Conservation (phyloP, 1,140 invertebrate genomes). For the Papilio polytes region DNA sequence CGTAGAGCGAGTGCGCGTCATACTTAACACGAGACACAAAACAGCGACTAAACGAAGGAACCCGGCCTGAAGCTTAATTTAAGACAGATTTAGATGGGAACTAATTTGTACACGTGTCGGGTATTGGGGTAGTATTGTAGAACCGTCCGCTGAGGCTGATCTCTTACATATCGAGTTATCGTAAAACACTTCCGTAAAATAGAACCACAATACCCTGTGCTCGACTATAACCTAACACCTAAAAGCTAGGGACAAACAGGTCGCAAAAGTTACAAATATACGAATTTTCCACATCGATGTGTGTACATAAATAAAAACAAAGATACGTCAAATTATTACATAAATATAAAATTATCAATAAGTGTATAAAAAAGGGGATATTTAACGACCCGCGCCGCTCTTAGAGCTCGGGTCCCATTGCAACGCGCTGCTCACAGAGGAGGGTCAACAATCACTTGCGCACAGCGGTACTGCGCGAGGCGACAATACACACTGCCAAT, state of each 20-base stretch:
- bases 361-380: constrained; percentile 30
- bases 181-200: constrained; percentile 78
- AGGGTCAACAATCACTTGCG: not conserved
- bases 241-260: constrained; percentile 78
- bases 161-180: constrained; percentile 74
- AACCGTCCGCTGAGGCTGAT: constrained; percentile 66
- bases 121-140: constrained; percentile 82
- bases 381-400: constrained; percentile 39
- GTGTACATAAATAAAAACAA: constrained; percentile 38
- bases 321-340: constrained; percentile 17
- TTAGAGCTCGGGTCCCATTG: constrained; percentile 27
- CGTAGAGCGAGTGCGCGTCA: not conserved
- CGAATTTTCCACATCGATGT: constrained; percentile 55
- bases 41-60: constrained; percentile 47
- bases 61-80: constrained; percentile 66
- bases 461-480: not conserved
- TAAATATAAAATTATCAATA: constrained; percentile 14
- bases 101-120: constrained; percentile 72
- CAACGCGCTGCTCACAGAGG: not conserved
- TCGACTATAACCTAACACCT: constrained; percentile 79
- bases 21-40: constrained; percentile 37
- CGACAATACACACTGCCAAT: not conserved
- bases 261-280: constrained; percentile 75
- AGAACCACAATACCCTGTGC: constrained; percentile 83
- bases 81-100: constrained; percentile 74